phyloP scores from a whole-genome alignment of 53 echinoderm and acorn worm species.

The Holothuria leucospilota region DNA sequence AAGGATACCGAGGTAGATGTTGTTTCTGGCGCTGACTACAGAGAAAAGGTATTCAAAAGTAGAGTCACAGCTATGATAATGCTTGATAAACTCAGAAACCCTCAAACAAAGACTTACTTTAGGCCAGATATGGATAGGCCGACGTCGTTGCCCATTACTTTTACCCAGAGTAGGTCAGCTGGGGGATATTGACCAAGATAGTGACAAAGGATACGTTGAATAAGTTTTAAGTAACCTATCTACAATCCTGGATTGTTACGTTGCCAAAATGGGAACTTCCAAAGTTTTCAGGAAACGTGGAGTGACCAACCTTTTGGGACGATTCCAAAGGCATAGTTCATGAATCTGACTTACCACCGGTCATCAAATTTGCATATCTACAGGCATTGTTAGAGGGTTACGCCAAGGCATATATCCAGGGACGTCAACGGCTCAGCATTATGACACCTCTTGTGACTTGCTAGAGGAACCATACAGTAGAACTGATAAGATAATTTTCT shows the following conservation, averaged over 20 bases:
- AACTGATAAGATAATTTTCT: not conserved
- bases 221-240: not conserved
- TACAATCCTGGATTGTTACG: not conserved
- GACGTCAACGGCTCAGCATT: not conserved
- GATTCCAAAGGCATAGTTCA: not conserved
- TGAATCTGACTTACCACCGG: not conserved
- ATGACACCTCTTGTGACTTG: conserved; percentile 17
- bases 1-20: too few relatives aligned
- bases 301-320: conserved; percentile 24
- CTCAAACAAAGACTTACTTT: too few relatives aligned
- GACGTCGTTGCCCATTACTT: too few relatives aligned
- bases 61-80: not conserved
- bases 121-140: too few relatives aligned
- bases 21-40: too few relatives aligned
- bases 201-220: conserved; percentile 5
- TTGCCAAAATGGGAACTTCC: conserved; percentile 15
- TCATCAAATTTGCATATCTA: conserved; percentile 14
- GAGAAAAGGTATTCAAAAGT: not conserved
- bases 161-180: not conserved
- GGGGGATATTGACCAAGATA: conserved; percentile 11
- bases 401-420: not conserved
- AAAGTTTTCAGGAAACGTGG: conserved; percentile 29
- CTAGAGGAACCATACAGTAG: conserved; percentile 1
- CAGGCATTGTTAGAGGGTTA: not conserved
- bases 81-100: too few relatives aligned